Conservation (phyloP, 2,113 vertebrate species). For the Spea bombifrons region DNA sequence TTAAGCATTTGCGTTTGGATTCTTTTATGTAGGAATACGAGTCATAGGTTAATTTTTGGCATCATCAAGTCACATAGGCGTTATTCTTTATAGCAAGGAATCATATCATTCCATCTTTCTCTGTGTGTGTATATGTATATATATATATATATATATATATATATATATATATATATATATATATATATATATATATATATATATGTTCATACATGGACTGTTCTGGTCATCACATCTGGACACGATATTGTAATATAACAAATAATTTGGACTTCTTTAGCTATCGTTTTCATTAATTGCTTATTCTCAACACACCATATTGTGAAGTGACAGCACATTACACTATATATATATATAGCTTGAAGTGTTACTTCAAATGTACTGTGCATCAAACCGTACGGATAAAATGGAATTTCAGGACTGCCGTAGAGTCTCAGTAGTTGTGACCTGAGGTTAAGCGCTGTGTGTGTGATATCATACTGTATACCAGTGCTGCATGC, state of each 20-base stretch:
- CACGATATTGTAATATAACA: no score
- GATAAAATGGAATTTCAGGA: conserved; percentile 15
- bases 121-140: no score
- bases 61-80: no score
- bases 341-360: neutral
- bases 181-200: no score
- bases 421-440: neutral
- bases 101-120: no score
- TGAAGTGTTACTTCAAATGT: neutral
- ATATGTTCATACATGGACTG: no score
- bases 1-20: neutral
- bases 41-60: no score
- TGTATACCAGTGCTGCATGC: conserved; percentile 7
- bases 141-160: no score
- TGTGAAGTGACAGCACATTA: neutral
- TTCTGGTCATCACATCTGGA: no score
- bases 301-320: neutral
- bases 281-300: neutral
- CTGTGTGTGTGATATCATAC: neutral
- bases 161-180: no score
- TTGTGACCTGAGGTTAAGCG: conserved; percentile 2
- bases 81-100: no score
- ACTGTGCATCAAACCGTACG: neutral
- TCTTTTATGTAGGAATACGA: no score
- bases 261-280: neutral